A percentile compares a stretch with the other conserved stretches of the same genome.
Conservation (phyloP, 2,113 vertebrate genomes). For the chimpanzee (Pan troglodytes) region DNA sequence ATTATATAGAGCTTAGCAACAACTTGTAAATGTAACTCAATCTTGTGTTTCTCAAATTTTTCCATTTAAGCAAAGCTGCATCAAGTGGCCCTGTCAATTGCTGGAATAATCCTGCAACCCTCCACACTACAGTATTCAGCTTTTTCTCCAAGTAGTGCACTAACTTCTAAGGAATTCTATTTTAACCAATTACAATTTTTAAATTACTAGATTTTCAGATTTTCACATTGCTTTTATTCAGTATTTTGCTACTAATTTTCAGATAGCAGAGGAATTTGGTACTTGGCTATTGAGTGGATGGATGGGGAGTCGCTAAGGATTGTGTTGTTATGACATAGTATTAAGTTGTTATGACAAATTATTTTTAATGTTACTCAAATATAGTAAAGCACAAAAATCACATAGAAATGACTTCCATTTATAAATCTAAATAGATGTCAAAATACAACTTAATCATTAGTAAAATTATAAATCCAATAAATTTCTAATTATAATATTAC, state of each 20-base stretch:
- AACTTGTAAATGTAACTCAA: not conserved
- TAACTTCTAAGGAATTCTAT: not conserved
- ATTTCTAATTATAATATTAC: not conserved
- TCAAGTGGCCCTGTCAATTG: not conserved
- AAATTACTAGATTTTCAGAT: not conserved
- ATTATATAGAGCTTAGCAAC: not conserved
- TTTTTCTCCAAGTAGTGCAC: not conserved
- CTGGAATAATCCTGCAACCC: not conserved
- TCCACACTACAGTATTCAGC: fast-evolving
- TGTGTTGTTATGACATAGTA: too few species aligned
- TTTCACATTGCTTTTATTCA: not conserved
- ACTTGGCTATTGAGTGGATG: not conserved
- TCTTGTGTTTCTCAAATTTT: not conserved
- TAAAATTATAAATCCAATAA: not conserved
- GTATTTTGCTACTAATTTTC: not conserved
- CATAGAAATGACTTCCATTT: not conserved
- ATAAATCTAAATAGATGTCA: not conserved
- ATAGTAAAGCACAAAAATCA: not conserved
- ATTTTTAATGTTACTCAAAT: not conserved
- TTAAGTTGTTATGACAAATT: not conserved
- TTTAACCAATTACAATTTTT: not conserved
- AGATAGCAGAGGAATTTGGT: not conserved
- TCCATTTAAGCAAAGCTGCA: not conserved
- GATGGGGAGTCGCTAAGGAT: not conserved
- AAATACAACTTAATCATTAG: not conserved